These are phyloP conservation scores for Gavia stellata DNA, from an alignment of 2,113 vertebrate species.

Conservation along the genomic window DNA sequence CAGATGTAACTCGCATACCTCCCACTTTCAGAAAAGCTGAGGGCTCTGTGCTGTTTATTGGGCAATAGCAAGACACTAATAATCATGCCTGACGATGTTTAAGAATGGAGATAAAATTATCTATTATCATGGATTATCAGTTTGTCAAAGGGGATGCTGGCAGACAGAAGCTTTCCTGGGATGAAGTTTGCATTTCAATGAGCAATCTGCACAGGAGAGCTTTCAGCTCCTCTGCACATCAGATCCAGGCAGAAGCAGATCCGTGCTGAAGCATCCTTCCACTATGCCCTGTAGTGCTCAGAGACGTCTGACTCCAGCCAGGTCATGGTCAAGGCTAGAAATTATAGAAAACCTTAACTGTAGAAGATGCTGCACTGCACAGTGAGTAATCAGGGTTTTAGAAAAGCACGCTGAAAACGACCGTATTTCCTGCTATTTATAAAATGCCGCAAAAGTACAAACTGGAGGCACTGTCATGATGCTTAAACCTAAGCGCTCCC, in stretches of 20 bases:
- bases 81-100: conserved; percentile 19
- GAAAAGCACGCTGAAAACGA: neutral
- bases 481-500: neutral
- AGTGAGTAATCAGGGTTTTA: neutral
- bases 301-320: neutral
- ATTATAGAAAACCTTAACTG: neutral
- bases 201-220: neutral
- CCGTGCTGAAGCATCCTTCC: neutral
- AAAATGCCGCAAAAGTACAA: neutral
- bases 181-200: conserved; percentile 61
- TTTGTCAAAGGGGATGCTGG: conserved; percentile 42
- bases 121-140: conserved; percentile 41
- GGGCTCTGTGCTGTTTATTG: neutral
- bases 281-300: neutral
- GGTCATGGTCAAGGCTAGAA: neutral
- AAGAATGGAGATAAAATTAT: conserved; percentile 46
- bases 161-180: conserved; percentile 34
- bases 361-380: neutral
- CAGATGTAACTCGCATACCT: neutral
- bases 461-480: neutral
- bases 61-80: conserved; percentile 21
- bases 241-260: neutral
- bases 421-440: neutral
- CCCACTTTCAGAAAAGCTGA: neutral
- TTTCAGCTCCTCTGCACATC: neutral